Base-by-base conservation (phyloP, 2,888 invertebrate species). In the Drosophila greeni region DNA sequence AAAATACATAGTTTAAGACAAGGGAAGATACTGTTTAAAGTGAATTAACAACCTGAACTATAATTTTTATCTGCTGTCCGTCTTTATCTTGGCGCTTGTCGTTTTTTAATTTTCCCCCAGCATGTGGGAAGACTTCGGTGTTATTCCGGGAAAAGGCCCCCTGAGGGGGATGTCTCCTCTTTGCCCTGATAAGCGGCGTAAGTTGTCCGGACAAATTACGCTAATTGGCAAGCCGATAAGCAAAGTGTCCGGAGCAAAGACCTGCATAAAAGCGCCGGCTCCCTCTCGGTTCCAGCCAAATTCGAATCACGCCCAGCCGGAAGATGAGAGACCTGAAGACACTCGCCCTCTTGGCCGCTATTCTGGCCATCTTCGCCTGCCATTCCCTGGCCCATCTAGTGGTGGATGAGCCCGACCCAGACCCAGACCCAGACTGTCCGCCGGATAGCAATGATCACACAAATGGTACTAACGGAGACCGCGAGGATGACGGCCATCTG, bases 231-330 rank as follows among this genome's bases (percentile, higher is more conserved):
- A 20, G 16, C 24, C 20, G 66, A 65, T 66, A 65, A 66, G 65
- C 29, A n/a, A 26, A 43, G 40, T 66, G 54, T 23, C 54, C 40
- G 47, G 23, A 23, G 29, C 34, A 51, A 78, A 57, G 66, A 71
- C 65, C 6, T 49, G 31, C 75, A 78, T 78, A 83, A 73, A 83
- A 81, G 73, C 62, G 43, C 20, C 33, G 29, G 34, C 18, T 20
- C 4, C 11, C n/a, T 1, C 7, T 7, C 12, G 47, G 23, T 33
- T 51, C n/a, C 20, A 43, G 9, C 16, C 33, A 53, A 37, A 60
- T 37, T 34, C 14, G 29, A 51, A 56, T 48, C 64, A 60, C 26
- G 12, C 18, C 26, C 55, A 54, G 59, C 16, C 33, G 24, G 36
- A 73, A 2, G 9, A 74, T 77, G 70, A 54, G 71, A 20, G 52